Base-by-base conservation (phyloP, 35 echinoderm and acorn worm species). In the Lytechinus variegatus region DNA sequence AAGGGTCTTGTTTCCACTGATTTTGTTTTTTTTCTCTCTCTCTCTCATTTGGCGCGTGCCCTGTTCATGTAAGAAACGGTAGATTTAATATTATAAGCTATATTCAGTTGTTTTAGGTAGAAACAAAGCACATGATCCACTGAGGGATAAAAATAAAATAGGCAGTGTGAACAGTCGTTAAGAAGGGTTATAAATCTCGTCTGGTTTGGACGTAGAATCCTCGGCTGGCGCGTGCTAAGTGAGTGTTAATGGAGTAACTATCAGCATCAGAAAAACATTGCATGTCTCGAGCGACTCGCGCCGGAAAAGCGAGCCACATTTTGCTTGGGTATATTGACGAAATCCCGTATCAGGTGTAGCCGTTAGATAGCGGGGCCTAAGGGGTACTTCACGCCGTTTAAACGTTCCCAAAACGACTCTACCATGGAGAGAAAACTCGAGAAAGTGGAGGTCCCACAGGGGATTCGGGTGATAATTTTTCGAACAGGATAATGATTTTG, bases 221-320 rank as follows among this genome's bases (percentile, higher is more conserved):
- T 54, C 28, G 88, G n/a, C 27, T 57, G 92, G 27, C 92, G 92
- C 92, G 92, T 27, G 92, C 92, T 93, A 93, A 93, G 92, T 93
- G 92, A 93, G 92, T 93, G 92, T 93, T 93, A 93, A 93, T 93
- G 92, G 92, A 93, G 54, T 93, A 93, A 93, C 92, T 54, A 93
- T 93, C 92, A 93, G 52, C 92, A 27, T 54, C 92, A 27, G 92
- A 93, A 93, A 93, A 93, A 93, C 92, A 93, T 93, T 93, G 54
- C 92, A 93, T 57, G 92, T 93, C 92, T 93, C 92, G 28, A 10
- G 54, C 92, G 92, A 93, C 92, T 54, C 88, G 88, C 88, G 29
- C 27, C 13, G 27, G 53, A 57, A 93, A 93, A 55, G 92, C 92
- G 92, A 93, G 53, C 52, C 92, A 90, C 88, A 90, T 27, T 79